Percentiles rank a stretch among this genome's conserved stretches.
phyloP scores from a whole-genome alignment of 2,888 invertebrate species.

The Thymelicus lineola region DNA sequence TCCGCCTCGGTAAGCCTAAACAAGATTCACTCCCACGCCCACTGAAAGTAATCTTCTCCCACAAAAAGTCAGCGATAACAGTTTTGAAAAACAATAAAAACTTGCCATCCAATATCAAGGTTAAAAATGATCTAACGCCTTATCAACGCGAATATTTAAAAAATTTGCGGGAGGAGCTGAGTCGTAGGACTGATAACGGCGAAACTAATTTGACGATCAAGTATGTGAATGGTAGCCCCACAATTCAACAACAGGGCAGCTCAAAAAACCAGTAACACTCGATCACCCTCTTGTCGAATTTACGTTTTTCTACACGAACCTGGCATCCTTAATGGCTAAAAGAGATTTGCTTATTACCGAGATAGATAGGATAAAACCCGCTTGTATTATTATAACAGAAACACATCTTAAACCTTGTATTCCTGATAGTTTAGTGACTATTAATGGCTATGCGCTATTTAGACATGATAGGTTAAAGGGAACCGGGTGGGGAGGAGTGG shows the following conservation, averaged over 20 bases:
- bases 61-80: slow-evolving; percentile 10
- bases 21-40: not conserved
- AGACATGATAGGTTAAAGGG: not conserved
- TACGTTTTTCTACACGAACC: slow-evolving; percentile 22
- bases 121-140: slow-evolving; percentile 7
- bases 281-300: slow-evolving; percentile 11
- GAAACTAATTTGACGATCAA: slow-evolving; percentile 12
- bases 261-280: too few relatives aligned
- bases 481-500: not conserved
- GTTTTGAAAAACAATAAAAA: slow-evolving; percentile 22
- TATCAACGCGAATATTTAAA: slow-evolving; percentile 16
- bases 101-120: not conserved
- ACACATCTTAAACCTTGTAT: slow-evolving; percentile 6
- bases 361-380: slow-evolving; percentile 14
- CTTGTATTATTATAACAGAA: slow-evolving; percentile 8
- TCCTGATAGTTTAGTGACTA: slow-evolving; percentile 6
- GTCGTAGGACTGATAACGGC: not conserved
- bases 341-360: slow-evolving; percentile 22
- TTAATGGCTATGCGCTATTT: slow-evolving; percentile 1
- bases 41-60: slow-evolving; percentile 13
- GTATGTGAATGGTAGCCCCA: slow-evolving; percentile 1
- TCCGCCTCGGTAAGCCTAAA: too few relatives aligned
- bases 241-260: too few relatives aligned
- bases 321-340: slow-evolving; percentile 32
- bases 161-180: slow-evolving; percentile 20